Evolutionary conservation across 2,888 invertebrate genomes (phyloP), one percentile per base, ranked within the genome.

Genomic region (Tineola bisselliella): DNA sequence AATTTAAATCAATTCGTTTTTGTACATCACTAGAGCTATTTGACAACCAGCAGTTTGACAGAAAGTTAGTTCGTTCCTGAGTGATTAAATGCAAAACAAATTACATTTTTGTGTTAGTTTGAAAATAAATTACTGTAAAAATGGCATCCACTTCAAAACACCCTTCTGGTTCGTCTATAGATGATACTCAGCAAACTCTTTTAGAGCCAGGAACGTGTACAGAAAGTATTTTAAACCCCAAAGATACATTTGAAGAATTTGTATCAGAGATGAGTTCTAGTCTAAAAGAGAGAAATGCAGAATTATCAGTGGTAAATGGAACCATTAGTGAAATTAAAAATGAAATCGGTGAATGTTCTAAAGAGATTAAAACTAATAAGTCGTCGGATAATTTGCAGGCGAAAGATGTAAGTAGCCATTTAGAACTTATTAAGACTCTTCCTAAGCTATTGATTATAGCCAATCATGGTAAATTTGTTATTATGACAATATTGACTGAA

Each of bases 221-320:
- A 3, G 93, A 92, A 72, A 91, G 91, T 68, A 90, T 93, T 75
- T 80, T 94, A 44, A 90, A 93, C 60, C 90, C 92, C 0, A 91
- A 91, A 8, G 92, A 92, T 74, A 90, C 90, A 17, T 91, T 91
- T 67, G 92, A 92, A 66, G 91, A 92, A 67, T 90, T 92, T 67
- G 91, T 90, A 52, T 81, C 83, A 10, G 90, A 90, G 71, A 90
- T 92, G 89, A 90, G 88, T 69, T 89, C 90, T 10, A 89, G 89
- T 69, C 87, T 91, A 59, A 89, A 89, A 66, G 90, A 91, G 8
- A 76, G 83, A n/a, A 72, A 75, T 63, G 75, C 76, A 64, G 84
- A 87, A 63, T 84, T 90, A 64, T 82, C 82, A 60, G 81, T 82
- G 33, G 89, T 87, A 65, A 83, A 79, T n/a, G 88, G 89, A 68